Base-by-base conservation (phyloP, 2,888 invertebrate genomes). In the Morinoia aosen region DNA sequence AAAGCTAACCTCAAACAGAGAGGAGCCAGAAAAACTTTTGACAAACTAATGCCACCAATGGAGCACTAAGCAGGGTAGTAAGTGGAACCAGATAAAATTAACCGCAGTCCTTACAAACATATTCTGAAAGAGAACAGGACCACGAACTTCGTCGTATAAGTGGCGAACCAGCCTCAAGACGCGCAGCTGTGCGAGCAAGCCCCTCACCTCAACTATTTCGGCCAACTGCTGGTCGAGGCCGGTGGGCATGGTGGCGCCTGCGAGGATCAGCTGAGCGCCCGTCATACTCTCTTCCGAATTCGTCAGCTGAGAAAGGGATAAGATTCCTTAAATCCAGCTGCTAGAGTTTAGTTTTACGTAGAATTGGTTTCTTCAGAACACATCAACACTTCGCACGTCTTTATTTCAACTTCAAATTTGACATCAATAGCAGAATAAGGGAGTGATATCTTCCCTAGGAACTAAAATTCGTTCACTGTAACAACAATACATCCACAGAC, bases 161-260 rank as follows among this genome's bases (percentile, higher is more conserved):
- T 33, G 19, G 19, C 33, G 2, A 8, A 33, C 25, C 19, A 19
- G 25, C 19, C 76, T 33, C 25, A 76, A 61, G 76, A 76, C 0
- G 25, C 48, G 25, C 19, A 76, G 76, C 19, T 76, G n/a, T n/a
- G n/a, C n/a, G n/a, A n/a, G n/a, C n/a, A n/a, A n/a, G n/a, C 33
- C 76, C 8, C 97, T 97, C 97, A 98, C 98, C 97, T 98, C 97
- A 39, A 98, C 97, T 96, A 98, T 97, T 0, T 98, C 97, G 12
- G 97, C 97, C 10, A 99, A 97, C 0, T 98, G 97, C 14, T 98
- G 97, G 0, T 98, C 98, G 16, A 99, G 97, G 97, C 98, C 98
- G 91, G 98, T 98, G 0, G 99, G 99, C 98, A 99, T 98, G 0
- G 99, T 99, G 0, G 99, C 99, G 97, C 99, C 98, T 11, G 98